Conservation (phyloP, 2,113 vertebrate genomes). For the Macquaria australasica region DNA sequence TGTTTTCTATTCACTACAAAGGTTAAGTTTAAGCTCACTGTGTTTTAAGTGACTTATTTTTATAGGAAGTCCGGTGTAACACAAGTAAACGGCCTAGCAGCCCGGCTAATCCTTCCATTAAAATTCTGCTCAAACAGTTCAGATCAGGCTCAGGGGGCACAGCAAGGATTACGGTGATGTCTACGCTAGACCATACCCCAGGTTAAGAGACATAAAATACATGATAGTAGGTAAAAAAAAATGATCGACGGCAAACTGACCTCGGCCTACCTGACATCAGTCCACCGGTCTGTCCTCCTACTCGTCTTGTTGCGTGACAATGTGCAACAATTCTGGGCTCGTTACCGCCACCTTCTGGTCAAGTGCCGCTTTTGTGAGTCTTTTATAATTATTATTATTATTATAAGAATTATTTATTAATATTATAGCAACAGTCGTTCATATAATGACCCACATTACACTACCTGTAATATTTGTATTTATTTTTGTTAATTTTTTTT, state of each 20-base stretch:
- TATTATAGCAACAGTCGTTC: neutral
- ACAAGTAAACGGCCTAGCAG: neutral
- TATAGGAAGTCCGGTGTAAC: neutral
- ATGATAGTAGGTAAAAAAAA: accelerated
- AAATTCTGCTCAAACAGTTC: no score
- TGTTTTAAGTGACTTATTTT: neutral
- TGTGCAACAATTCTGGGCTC: neutral
- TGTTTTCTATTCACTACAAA: accelerated
- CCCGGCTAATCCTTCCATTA: neutral
- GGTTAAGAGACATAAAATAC: neutral
- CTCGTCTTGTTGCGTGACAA: neutral
- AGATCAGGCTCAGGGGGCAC: neutral
- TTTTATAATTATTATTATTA: neutral
- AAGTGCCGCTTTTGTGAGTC: neutral
- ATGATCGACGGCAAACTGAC: neutral
- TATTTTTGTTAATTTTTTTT: no score
- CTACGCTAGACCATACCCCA: accelerated
- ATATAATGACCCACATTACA: neutral
- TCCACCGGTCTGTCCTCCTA: constrained; percentile 2
- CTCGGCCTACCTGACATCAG: neutral
- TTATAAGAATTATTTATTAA: no score
- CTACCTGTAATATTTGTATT: no score
- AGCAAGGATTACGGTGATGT: accelerated
- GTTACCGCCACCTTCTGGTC: constrained; percentile 44
- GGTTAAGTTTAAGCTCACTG: accelerated